Evolutionary conservation across 2,888 invertebrate genomes (phyloP).

Genomic region (Drosophila cyrtoloma): DNA sequence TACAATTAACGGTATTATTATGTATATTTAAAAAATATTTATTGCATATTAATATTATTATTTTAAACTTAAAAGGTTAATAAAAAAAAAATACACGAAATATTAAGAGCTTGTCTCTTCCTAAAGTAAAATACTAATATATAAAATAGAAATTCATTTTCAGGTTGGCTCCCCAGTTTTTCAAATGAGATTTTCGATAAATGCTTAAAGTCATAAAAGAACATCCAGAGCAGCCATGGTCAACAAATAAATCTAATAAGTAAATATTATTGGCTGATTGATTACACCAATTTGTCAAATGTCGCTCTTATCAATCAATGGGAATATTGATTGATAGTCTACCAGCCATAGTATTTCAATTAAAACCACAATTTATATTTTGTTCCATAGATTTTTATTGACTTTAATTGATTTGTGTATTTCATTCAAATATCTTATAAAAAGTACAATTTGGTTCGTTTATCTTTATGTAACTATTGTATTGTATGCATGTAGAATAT

Average conservation of each 20-base stretch:
- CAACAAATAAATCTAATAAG: background rate
- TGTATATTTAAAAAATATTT: conserved; percentile 80
- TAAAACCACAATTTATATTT: conserved; percentile 7
- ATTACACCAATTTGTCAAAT: background rate
- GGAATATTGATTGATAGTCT: background rate
- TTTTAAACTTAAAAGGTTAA: conserved; percentile 82
- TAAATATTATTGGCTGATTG: background rate
- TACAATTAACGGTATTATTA: conserved; percentile 75
- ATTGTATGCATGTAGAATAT: conserved; percentile 52
- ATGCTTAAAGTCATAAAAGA: too few relatives aligned
- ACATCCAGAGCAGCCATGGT: background rate
- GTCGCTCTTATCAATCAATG: background rate
- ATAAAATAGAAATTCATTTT: background rate
- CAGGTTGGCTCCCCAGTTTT: background rate
- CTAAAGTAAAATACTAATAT: background rate
- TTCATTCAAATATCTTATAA: conserved; percentile 77
- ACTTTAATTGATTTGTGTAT: conserved; percentile 58
- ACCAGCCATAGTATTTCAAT: background rate
- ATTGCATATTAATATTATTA: conserved; percentile 80
- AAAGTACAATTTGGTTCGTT: conserved; percentile 76
- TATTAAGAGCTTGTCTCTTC: background rate
- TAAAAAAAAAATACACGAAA: conserved; percentile 61
- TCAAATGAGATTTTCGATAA: background rate
- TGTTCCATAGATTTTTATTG: conserved; percentile 56
- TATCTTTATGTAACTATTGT: conserved; percentile 57